Conservation (phyloP, 2,888 invertebrate genomes). For the Fabriciana adippe region DNA sequence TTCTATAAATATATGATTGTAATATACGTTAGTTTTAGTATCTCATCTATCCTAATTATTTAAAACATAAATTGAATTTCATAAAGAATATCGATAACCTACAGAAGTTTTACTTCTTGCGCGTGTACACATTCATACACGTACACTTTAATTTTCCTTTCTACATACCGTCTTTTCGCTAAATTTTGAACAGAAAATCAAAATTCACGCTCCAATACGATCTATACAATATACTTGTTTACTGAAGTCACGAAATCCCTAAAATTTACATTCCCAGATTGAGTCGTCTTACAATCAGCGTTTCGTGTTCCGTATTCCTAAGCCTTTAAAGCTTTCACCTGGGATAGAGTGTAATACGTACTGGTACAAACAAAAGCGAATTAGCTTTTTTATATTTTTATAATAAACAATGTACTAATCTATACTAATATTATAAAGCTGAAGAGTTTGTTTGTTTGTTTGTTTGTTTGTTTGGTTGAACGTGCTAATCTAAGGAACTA, state of each 20-base stretch:
- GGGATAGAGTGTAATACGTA: constrained; percentile 26
- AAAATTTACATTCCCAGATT: constrained; percentile 52
- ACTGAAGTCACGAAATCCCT: constrained; percentile 44
- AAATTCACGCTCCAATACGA: constrained; percentile 44
- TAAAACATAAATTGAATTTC: too few relatives aligned
- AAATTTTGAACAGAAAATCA: constrained; percentile 32
- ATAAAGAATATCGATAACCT: too few relatives aligned
- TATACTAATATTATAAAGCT: too few relatives aligned
- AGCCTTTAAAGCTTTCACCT: constrained; percentile 40
- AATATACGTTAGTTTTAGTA: too few relatives aligned
- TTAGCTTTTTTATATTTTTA: constrained; percentile 10
- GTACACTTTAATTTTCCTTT: too few relatives aligned
- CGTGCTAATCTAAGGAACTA: too few relatives aligned
- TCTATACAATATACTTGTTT: constrained; percentile 37
- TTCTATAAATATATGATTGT: too few relatives aligned
- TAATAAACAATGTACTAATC: neutral
- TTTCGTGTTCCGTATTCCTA: constrained; percentile 38
- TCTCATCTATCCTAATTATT: too few relatives aligned
- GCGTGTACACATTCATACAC: too few relatives aligned
- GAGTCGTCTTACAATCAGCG: constrained; percentile 41
- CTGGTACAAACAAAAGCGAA: constrained; percentile 18
- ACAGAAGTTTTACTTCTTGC: too few relatives aligned
- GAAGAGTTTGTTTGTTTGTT: too few relatives aligned
- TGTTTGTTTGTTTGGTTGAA: too few relatives aligned
- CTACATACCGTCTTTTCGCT: neutral